Evolutionary conservation across 2,113 vertebrate species (phyloP).

Genomic region (Lontra canadensis): DNA sequence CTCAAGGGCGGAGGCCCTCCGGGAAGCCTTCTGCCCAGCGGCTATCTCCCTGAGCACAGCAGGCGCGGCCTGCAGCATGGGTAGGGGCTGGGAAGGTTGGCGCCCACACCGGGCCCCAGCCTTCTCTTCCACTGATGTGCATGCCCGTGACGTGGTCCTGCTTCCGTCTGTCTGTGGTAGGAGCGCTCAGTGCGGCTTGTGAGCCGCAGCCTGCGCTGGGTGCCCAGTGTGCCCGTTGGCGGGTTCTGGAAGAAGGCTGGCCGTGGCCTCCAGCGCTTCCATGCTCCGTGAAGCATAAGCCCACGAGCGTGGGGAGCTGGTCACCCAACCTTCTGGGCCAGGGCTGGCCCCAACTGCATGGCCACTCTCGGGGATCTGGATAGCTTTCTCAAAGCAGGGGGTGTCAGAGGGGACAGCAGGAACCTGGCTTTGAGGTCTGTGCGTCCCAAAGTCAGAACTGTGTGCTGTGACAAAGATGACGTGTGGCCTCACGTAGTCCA

Average conservation of each 20-base stretch:
- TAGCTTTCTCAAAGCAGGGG: not conserved
- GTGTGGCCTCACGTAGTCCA: accelerated
- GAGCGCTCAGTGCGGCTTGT: not conserved
- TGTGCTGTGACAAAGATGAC: not conserved
- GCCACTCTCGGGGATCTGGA: not conserved
- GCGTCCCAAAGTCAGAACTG: too few species aligned
- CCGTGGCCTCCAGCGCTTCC: accelerated
- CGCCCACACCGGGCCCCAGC: not conserved
- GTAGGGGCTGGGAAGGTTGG: not conserved
- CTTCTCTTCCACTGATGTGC: not conserved
- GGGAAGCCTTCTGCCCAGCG: accelerated
- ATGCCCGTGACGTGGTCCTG: too few species aligned
- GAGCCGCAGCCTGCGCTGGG: accelerated
- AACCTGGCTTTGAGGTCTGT: not conserved
- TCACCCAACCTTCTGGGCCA: not conserved
- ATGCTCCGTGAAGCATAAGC: not conserved
- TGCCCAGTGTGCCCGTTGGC: accelerated
- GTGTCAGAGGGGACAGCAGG: not conserved
- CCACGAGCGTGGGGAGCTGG: not conserved
- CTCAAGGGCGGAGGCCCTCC: not conserved
- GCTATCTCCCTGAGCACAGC: not conserved
- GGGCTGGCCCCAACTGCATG: not conserved
- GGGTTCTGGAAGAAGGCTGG: not conserved
- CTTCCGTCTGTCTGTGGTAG: accelerated
- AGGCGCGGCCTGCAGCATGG: not conserved